phyloP scores from a whole-genome alignment of 2,888 invertebrate species.

The Barypeithes pellucidus region DNA sequence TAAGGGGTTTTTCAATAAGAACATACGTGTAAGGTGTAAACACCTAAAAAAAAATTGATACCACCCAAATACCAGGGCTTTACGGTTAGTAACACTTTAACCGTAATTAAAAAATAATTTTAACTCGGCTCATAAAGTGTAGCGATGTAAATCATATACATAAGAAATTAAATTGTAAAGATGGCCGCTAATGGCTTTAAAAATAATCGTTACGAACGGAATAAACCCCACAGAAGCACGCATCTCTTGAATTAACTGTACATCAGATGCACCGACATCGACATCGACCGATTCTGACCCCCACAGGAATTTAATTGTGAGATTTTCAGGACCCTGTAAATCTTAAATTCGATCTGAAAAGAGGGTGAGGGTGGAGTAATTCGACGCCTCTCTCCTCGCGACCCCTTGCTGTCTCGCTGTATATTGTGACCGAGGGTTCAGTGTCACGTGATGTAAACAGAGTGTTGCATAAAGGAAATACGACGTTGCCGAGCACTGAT shows the following conservation, averaged over 20 bases:
- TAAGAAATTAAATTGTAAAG: too few relatives aligned
- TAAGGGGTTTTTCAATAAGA: too few relatives aligned
- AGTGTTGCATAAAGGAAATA: conserved; percentile 36
- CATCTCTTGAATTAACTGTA: conserved; percentile 26
- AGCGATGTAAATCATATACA: too few relatives aligned
- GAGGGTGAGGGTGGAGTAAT: conserved; percentile 47
- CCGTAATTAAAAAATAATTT: too few relatives aligned
- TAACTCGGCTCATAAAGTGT: too few relatives aligned
- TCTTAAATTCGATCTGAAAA: conserved; percentile 41
- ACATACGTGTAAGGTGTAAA: too few relatives aligned
- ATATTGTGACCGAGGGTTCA: conserved; percentile 25
- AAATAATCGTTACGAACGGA: too few relatives aligned
- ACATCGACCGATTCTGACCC: conserved; percentile 21
- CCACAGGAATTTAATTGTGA: conserved; percentile 36
- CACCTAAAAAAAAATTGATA: too few relatives aligned
- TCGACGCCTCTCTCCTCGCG: conserved; percentile 13
- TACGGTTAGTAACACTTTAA: too few relatives aligned
- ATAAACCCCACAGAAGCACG: background rate
- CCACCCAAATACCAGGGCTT: too few relatives aligned
- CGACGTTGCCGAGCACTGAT: conserved; percentile 37
- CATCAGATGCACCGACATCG: conserved; percentile 11
- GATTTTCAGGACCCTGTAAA: conserved; percentile 14
- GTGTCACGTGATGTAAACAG: conserved; percentile 54
- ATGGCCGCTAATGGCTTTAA: too few relatives aligned
- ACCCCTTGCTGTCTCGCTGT: conserved; percentile 11